A percentile compares a stretch with the other conserved stretches of the same genome.
phyloP scores from a whole-genome alignment of 2,888 invertebrate species.

The Gymnosoma rotundatum region DNA sequence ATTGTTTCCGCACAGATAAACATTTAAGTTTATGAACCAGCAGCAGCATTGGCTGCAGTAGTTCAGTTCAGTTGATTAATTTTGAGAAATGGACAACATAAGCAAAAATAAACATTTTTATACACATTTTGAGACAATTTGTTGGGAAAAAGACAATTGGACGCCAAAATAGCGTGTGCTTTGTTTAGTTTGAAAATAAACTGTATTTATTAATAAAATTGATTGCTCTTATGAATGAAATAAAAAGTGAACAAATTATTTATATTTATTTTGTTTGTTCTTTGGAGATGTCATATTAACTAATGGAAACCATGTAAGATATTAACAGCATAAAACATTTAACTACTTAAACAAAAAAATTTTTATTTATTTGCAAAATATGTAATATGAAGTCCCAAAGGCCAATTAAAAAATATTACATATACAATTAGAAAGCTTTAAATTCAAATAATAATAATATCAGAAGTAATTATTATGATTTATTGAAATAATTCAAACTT shows the following conservation, averaged over 20 bases:
- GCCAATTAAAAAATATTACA: no score
- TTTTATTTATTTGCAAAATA: no score
- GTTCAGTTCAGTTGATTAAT: constrained; percentile 66
- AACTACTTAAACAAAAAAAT: no score
- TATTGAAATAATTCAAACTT: no score
- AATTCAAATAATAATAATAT: no score
- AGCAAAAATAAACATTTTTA: constrained; percentile 21
- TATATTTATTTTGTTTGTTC: background rate
- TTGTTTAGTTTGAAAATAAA: constrained; percentile 34
- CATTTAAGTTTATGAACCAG: constrained; percentile 29
- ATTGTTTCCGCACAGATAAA: constrained; percentile 48
- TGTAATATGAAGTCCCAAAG: no score
- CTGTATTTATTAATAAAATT: constrained; percentile 47
- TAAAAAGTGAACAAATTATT: background rate
- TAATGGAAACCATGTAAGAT: no score
- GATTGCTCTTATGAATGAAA: constrained; percentile 27
- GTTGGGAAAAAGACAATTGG: constrained; percentile 46
- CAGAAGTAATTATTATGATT: no score
- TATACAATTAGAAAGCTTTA: no score
- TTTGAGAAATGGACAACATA: constrained; percentile 39
- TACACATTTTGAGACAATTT: constrained; percentile 18
- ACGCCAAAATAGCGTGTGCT: constrained; percentile 51
- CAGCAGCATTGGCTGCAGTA: constrained; percentile 37
- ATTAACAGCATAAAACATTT: no score
- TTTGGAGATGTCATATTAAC: no score